Percentiles rank a stretch among this genome's conserved stretches.
phyloP scores from a whole-genome alignment of 1,140 invertebrate species.

The Drosophila sulfurigaster region DNA sequence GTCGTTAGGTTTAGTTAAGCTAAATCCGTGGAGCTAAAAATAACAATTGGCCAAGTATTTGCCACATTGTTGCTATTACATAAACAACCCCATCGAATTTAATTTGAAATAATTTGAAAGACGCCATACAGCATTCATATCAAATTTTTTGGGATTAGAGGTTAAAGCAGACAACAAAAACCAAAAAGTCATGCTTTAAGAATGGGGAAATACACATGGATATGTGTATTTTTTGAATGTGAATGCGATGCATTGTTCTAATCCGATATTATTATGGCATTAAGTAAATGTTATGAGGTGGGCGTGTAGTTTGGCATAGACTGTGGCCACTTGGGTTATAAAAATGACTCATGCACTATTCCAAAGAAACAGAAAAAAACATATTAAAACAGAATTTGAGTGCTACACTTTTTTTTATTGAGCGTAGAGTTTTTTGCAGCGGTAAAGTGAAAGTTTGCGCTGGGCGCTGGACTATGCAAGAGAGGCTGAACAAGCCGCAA shows the following conservation, averaged over 20 bases:
- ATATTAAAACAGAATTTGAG: constrained; percentile 30
- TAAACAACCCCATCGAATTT: constrained; percentile 4
- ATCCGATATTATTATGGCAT: constrained; percentile 2
- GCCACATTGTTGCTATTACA: constrained; percentile 4
- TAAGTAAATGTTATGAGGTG: constrained; percentile 15
- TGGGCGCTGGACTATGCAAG: not conserved
- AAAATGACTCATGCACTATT: constrained; percentile 29
- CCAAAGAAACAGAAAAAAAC: constrained; percentile 3
- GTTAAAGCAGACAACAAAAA: not conserved
- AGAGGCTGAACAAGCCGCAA: constrained; percentile 15
- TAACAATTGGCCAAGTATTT: constrained; percentile 30
- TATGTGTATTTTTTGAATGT: not conserved
- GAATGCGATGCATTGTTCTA: constrained; percentile 3
- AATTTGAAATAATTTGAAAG: not conserved
- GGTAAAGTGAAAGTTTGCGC: constrained; percentile 51
- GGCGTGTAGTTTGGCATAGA: constrained; percentile 15
- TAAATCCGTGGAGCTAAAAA: constrained; percentile 31
- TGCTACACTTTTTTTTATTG: constrained; percentile 28
- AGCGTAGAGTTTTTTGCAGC: constrained; percentile 22
- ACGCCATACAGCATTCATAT: no score
- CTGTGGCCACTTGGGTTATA: not conserved
- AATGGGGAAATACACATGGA: constrained; percentile 5
- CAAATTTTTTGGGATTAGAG: not conserved
- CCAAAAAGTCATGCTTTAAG: not conserved
- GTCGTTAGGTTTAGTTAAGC: constrained; percentile 40